These are phyloP conservation scores for Drosophila pectinifera DNA, from an alignment of 1,140 invertebrate genomes.

Conservation along the genomic window DNA sequence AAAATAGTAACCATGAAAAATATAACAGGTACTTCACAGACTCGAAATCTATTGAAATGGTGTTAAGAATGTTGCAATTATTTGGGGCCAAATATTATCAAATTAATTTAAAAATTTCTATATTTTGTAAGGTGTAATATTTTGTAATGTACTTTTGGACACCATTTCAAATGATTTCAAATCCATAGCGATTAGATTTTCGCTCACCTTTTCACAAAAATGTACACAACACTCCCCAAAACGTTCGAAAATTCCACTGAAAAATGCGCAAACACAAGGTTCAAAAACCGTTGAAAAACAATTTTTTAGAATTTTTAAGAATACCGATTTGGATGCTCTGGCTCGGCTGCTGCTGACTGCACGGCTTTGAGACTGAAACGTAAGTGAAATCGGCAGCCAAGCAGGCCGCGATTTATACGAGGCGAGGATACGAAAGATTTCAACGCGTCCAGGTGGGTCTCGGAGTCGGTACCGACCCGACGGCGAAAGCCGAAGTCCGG, in stretches of 20 bases:
- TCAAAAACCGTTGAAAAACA: slow-evolving; percentile 23
- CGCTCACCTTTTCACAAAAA: slow-evolving; percentile 42
- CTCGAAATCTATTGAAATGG: neutral
- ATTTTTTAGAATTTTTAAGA: slow-evolving; percentile 14
- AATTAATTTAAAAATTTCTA: neutral
- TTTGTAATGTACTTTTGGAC: neutral
- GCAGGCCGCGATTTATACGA: slow-evolving; percentile 72
- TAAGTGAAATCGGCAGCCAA: slow-evolving; percentile 73
- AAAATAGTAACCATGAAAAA: neutral
- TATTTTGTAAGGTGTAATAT: neutral
- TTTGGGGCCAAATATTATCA: too few relatives aligned
- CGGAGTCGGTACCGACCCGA: slow-evolving; percentile 8
- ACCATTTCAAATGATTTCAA: slow-evolving; percentile 6
- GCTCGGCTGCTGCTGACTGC: slow-evolving; percentile 51
- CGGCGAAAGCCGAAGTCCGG: slow-evolving; percentile 15
- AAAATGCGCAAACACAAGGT: slow-evolving; percentile 40
- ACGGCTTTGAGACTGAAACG: slow-evolving; percentile 75
- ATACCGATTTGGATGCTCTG: slow-evolving; percentile 50
- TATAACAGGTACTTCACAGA: neutral
- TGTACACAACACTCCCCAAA: slow-evolving; percentile 27
- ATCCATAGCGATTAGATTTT: neutral
- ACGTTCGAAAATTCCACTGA: slow-evolving; percentile 16
- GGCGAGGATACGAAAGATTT: slow-evolving; percentile 78
- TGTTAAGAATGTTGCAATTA: neutral
- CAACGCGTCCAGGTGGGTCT: slow-evolving; percentile 55